Conservation (phyloP, 2,797 vertebrate species). For the Muscicapa striata region DNA sequence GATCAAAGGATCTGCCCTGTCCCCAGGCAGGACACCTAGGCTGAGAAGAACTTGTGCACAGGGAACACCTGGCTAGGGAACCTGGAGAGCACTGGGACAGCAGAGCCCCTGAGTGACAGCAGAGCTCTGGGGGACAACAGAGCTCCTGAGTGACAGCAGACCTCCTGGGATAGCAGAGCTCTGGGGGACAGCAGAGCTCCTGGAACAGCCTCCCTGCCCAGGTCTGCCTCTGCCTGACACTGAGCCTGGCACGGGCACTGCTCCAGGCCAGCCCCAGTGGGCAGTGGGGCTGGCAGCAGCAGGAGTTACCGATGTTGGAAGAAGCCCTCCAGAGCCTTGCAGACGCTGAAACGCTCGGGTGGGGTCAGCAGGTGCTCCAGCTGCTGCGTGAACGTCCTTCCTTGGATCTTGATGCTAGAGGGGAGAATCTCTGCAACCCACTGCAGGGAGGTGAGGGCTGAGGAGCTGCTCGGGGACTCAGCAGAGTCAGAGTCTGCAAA, state of each 20-base stretch:
- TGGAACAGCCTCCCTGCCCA: background rate
- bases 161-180: background rate
- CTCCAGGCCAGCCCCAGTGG: background rate
- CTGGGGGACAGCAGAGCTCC: background rate
- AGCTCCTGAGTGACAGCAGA: background rate
- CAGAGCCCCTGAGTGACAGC: background rate
- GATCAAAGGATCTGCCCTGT: background rate
- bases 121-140: too few species aligned
- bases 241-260: accelerated
- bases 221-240: background rate
- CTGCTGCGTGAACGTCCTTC: conserved; percentile 95
- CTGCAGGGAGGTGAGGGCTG: conserved; percentile 93
- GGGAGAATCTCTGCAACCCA: conserved; percentile 98
- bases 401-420: conserved; percentile 94
- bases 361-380: conserved; percentile 95
- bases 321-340: conserved; percentile 95
- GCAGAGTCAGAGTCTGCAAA: conserved; percentile 83
- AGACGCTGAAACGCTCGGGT: conserved; percentile 90
- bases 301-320: conserved; percentile 92
- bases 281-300: background rate
- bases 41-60: background rate
- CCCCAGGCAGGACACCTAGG: background rate
- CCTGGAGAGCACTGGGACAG: accelerated
- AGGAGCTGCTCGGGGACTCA: conserved; percentile 84
- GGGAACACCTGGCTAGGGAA: background rate